Evolutionary conservation across 2,888 invertebrate genomes (phyloP), one percentile per base, ranked within the genome.

Genomic region (Phalangium opilio): DNA sequence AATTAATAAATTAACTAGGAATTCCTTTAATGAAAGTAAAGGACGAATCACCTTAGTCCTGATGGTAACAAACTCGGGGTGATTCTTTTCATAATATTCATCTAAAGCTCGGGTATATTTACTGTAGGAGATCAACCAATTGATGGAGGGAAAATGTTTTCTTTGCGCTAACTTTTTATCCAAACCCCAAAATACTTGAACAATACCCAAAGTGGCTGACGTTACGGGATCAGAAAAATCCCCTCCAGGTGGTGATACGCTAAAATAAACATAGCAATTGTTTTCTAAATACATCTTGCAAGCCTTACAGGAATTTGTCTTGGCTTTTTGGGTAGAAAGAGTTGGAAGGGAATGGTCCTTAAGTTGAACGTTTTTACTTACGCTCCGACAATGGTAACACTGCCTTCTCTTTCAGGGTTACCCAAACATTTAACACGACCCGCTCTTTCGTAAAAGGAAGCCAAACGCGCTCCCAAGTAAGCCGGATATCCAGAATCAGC

Each of bases 171-270:
- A 75, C 67, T 95, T 96, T 72, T 96, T 98, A 72, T 96, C 96
- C 63, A 96, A 73, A 52, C 96, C 96, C 96, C 96, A 96, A 75
- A 96, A 96, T 70, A 96, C 96, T 58, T 62, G 58, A 15, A 58
- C 57, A 67, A 98, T 96, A 73, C 90, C 87, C 53, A 99, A 78
- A 14, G 98, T 99, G 50, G 98, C 96, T 1, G 96, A 90, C 2
- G 98, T 98, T 47, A 98, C 98, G 45, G 98, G 98, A 77, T 99
- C 98, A 15, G 98, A 95, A 78, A 99, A 99, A 73, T 99, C 98
- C 71, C 98, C 98, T 70, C 98, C 98, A 63, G 98, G 98, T 41
- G 96, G 98, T 2, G 96, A 98, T 54, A 98, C 96, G 53, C 68
- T 69, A 59, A 34, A 62, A 62, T n/a, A 43, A 19, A 42, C n/a